Evolutionary conservation across 2,888 invertebrate genomes (phyloP), one percentile per base, ranked within the genome.

Genomic region (Carpatolechia fugitivella): DNA sequence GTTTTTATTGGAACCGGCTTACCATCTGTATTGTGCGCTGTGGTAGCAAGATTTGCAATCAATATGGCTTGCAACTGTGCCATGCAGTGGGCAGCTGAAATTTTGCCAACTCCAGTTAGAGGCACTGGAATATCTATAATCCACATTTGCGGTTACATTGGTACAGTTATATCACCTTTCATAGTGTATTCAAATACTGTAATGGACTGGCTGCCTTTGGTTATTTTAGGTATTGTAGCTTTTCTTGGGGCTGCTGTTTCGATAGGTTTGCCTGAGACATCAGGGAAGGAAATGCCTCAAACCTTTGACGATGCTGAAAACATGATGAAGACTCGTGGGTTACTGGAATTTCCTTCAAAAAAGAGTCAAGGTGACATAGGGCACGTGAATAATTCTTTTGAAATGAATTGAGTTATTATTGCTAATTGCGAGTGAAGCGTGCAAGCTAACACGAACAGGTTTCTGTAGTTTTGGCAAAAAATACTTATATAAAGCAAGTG

Each of bases 251-350:
- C 68, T 7, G 10, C 73, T 0, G 48, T 80, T 3, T 68, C 78
- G 1, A 57, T 84, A 2, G 60, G 68, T 10, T 60, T 87, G 33
- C 85, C 88, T 0, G 88, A 88, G 61, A 87, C 87, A 1, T 80
- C 82, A 0, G 67, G 65, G 1, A 79, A 70, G 58, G 79, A 82
- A 53, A 75, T 87, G 76, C 87, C 87, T 0, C 82, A 86, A 56
- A 79, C 83, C 0, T 86, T 86, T 63, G 80, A 82, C 7, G 84
- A 82, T 35, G 77, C 85, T 1, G 86, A 86, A 57, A 58, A 63
- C 3, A 56, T 88, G 35, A 66, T 78, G 0, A 72, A 49, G 36
- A 72, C 65, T 20, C 74, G 74, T 46, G 72, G 65, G 11, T 67
- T 80, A 24, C 78, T 80, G 59, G 80, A 80, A 29, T 58, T 85